These are phyloP conservation scores for Drosophila lowei DNA, from an alignment of 1,140 invertebrate genomes.

Conservation along the genomic window DNA sequence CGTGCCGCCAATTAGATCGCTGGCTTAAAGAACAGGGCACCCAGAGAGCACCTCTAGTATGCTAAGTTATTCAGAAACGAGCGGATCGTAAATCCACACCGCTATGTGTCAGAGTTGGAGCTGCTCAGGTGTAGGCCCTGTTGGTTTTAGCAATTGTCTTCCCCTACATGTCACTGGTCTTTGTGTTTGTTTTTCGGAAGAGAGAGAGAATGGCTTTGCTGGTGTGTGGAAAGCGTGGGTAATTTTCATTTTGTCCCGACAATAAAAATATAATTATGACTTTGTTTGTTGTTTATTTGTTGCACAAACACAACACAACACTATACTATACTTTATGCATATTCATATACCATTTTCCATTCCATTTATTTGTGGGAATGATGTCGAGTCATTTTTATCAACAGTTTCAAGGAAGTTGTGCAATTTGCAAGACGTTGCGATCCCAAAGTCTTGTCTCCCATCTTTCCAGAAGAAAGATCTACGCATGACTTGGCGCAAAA, in stretches of 20 bases:
- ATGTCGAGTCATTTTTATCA: slow-evolving; percentile 55
- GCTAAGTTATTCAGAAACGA: slow-evolving; percentile 62
- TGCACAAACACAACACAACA: too few relatives aligned
- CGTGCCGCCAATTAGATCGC: slow-evolving; percentile 52
- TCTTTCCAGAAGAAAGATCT: slow-evolving; percentile 36
- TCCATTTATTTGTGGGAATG: slow-evolving; percentile 50
- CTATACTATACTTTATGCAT: background rate
- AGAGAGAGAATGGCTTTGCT: slow-evolving; percentile 18
- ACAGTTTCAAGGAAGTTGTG: slow-evolving; percentile 49
- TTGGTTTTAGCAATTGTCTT: slow-evolving; percentile 40
- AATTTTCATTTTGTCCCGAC: slow-evolving; percentile 37
- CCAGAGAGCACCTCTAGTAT: slow-evolving; percentile 14
- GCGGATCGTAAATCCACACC: slow-evolving; percentile 30
- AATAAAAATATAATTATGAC: slow-evolving; percentile 61
- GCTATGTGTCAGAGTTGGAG: too few relatives aligned
- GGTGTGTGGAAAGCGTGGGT: slow-evolving; percentile 60
- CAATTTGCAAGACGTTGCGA: slow-evolving; percentile 31
- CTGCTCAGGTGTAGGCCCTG: background rate
- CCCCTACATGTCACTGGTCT: slow-evolving; percentile 53
- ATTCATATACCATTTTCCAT: slow-evolving; percentile 18
- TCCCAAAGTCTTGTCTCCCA: too few relatives aligned
- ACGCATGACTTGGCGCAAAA: slow-evolving; percentile 51
- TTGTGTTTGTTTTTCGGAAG: slow-evolving; percentile 4
- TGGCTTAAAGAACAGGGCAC: slow-evolving; percentile 10
- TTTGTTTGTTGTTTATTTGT: slow-evolving; percentile 27